Base-by-base conservation (phyloP, 1,140 invertebrate genomes). In the Aphis craccivora region DNA sequence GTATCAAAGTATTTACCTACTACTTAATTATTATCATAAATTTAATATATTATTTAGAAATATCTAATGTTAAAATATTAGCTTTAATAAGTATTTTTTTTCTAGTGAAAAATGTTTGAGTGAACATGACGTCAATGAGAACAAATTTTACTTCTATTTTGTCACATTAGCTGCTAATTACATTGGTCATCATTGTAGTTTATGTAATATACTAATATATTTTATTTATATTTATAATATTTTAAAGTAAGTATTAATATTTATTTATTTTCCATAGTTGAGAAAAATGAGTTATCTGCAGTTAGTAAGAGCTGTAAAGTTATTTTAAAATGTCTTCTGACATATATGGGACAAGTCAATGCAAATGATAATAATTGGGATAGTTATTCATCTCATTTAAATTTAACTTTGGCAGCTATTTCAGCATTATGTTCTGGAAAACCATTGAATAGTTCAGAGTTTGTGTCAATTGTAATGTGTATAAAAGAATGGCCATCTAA, bases 271-370 rank as follows among this genome's bases (percentile, higher is more conserved):
- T n/a, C 37, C 14, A 89, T n/a, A 93, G 91, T 93, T 86, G 81
- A 93, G 35, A 93, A 48, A 43, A 93, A 51, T 55, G 81, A 93
- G 48, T 53, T 93, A 40, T 86, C 91, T 53, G 22, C n/a, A 25
- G 23, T 93, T n/a, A 86, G 20, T 30, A 93, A 43, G 9, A 25
- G 81, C 14, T 93, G 91, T 93, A 93, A 93, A 86, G 25, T 84
- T 53, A 48, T 93, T 55, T 0, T 93, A 3, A 93, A 93, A 86
- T 93, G 35, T 23, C 37, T 93, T 30, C 37, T 93, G 6, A 40
- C 35, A n/a, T 93, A 51, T 40, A 93, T 93, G 91, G 81, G 5
- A 94, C 94, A 95, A 93, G 94, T 94, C 48, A 94, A 94, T 94
- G 81, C 30, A 84, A 37, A 55, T 53, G 25, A 55, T 53, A 23